A percentile compares a stretch with the other conserved stretches of the same genome.
Conservation (phyloP, 1,140 invertebrate species). For the roundworm (Caenorhabditis elegans) region WBcel235 BX284603.4:10418001-10418500, state of each 20-base stretch:
- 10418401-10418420: too few relatives aligned
- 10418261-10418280: conserved; percentile 49
- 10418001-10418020: background rate
- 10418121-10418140: conserved; percentile 42
- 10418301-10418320: conserved; percentile 49
- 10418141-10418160: conserved; percentile 49
- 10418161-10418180: conserved; percentile 49
- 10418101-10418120: conserved; percentile 39
- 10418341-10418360: background rate
- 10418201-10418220: background rate
- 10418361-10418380: background rate
- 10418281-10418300: conserved; percentile 49
- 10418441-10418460: too few relatives aligned
- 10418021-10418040: background rate
- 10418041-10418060: background rate
- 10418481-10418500: too few relatives aligned
- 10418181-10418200: conserved; percentile 52
- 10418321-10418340: too few relatives aligned
- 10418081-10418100: background rate
- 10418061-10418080: conserved; percentile 16
- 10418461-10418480: too few relatives aligned
- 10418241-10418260: conserved; percentile 46
- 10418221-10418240: conserved; percentile 27
- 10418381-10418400: background rate
- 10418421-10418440: too few relatives aligned